A percentile compares a stretch with the other conserved stretches of the same genome.
These are phyloP conservation scores for Pomacea canaliculata DNA, from an alignment of 2,888 invertebrate species.

Conservation along the genomic window DNA sequence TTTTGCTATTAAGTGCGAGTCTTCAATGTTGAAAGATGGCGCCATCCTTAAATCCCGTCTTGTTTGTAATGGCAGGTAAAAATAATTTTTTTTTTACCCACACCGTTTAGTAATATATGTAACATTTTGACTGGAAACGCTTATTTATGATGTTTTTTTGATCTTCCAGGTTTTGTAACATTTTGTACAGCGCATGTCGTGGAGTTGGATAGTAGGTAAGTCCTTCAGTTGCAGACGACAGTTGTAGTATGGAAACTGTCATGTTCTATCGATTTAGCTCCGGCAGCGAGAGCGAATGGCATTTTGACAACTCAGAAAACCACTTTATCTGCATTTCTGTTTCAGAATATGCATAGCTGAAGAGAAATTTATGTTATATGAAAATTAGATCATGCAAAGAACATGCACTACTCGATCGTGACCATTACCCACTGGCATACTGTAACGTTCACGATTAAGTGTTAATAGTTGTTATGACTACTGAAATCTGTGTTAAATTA, in stretches of 20 bases:
- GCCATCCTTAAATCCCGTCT: conserved; percentile 42
- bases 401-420: too few species aligned
- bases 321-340: not conserved
- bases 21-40: conserved; percentile 51
- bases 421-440: too few species aligned
- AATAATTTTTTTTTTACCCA: not conserved
- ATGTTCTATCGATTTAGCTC: too few species aligned
- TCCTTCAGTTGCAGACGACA: not conserved
- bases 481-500: too few species aligned
- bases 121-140: too few species aligned
- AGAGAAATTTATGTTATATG: too few species aligned
- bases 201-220: conserved; percentile 80
- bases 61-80: conserved; percentile 5
- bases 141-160: too few species aligned
- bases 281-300: not conserved
- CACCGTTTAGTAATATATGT: too few species aligned
- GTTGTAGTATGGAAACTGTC: not conserved
- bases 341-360: too few species aligned
- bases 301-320: not conserved
- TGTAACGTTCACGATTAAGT: too few species aligned
- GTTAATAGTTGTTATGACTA: too few species aligned
- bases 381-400: too few species aligned
- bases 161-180: conserved; percentile 37
- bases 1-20: conserved; percentile 21
- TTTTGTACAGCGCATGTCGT: conserved; percentile 74